A percentile compares a stretch with the other conserved stretches of the same genome.
Conservation (phyloP, 2,888 invertebrate genomes). For the Allophyes oxyacanthae region DNA sequence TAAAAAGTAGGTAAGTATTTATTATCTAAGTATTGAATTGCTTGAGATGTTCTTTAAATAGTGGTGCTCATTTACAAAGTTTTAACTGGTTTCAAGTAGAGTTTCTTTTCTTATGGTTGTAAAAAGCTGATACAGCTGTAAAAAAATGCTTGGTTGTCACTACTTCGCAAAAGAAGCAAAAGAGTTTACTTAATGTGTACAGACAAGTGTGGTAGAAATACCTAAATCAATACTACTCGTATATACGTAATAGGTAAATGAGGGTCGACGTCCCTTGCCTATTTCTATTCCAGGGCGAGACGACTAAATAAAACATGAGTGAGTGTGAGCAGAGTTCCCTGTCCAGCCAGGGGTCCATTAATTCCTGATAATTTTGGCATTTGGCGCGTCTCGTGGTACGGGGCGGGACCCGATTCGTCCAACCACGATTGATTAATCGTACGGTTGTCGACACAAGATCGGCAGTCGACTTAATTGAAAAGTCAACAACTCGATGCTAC, state of each 20-base stretch:
- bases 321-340: constrained; percentile 48
- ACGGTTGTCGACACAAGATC: constrained; percentile 74
- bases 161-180: no score
- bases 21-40: no score
- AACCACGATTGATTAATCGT: constrained; percentile 79
- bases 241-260: constrained; percentile 50
- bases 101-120: no score
- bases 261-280: constrained; percentile 44
- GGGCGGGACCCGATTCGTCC: constrained; percentile 46
- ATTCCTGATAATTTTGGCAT: constrained; percentile 60
- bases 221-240: constrained; percentile 47
- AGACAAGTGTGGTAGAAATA: no score
- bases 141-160: no score
- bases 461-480: constrained; percentile 85
- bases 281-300: constrained; percentile 50
- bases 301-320: constrained; percentile 59
- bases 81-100: no score
- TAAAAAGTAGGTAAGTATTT: no score
- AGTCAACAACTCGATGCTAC: constrained; percentile 84
- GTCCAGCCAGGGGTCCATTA: constrained; percentile 50
- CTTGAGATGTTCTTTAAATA: no score
- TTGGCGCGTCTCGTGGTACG: constrained; percentile 55
- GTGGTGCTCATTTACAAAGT: no score
- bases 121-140: no score
- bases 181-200: no score